Conservation (phyloP, 1,140 invertebrate species). For the Phymorhynchus buccinoides region DNA sequence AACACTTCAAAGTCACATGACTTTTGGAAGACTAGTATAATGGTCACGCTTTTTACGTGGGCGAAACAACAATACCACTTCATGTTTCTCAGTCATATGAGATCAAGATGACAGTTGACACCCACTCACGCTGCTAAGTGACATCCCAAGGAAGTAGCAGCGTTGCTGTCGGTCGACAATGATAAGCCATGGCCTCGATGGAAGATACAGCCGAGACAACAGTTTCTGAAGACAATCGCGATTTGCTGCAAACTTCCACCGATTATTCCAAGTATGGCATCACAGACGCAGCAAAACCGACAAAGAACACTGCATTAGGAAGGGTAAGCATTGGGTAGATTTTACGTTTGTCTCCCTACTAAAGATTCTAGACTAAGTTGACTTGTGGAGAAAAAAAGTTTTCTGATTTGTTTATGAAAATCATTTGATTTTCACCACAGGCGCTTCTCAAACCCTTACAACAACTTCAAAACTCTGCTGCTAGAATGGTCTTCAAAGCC, state of each 20-base stretch:
- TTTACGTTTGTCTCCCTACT: no score
- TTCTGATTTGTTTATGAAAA: no score
- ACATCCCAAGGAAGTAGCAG: not conserved
- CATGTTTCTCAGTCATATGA: not conserved
- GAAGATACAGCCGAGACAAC: not conserved
- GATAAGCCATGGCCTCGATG: not conserved
- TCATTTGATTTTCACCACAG: no score
- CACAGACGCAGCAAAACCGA: slow-evolving; percentile 54
- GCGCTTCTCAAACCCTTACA: no score
- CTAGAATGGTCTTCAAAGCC: no score
- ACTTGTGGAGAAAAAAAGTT: no score
- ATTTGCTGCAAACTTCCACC: slow-evolving; percentile 40
- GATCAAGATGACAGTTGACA: not conserved
- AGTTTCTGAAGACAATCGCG: not conserved
- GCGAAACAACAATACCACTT: not conserved
- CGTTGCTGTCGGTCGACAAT: not conserved
- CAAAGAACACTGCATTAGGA: slow-evolving; percentile 54
- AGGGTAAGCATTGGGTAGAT: slow-evolving; percentile 57
- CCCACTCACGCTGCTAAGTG: not conserved
- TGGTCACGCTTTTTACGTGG: not conserved
- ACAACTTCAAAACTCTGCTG: no score
- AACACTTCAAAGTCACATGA: slow-evolving; percentile 7
- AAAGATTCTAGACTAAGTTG: no score
- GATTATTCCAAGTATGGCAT: slow-evolving; percentile 61
- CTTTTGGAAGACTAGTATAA: not conserved